Percentiles rank a stretch among this genome's conserved stretches.
These are phyloP conservation scores for Watsonalla cultraria DNA, from an alignment of 2,888 invertebrate species.

Conservation along the genomic window DNA sequence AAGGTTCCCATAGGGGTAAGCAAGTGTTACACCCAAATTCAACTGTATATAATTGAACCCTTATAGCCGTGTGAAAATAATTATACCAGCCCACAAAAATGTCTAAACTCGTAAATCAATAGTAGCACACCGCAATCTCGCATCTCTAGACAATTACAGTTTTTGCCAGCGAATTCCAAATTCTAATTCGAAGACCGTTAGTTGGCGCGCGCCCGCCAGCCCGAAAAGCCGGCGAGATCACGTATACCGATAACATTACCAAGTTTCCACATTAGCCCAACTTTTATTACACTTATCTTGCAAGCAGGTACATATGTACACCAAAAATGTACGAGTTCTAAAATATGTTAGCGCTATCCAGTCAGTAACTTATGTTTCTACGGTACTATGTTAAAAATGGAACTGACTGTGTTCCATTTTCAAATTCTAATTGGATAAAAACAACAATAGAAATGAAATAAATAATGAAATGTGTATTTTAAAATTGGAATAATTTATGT, in stretches of 20 bases:
- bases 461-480: constrained; percentile 12
- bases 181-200: constrained; percentile 53
- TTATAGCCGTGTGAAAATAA: too few relatives aligned
- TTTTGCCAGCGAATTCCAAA: constrained; percentile 37
- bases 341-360: constrained; percentile 7
- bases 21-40: too few relatives aligned
- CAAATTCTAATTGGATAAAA: too few relatives aligned
- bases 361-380: constrained; percentile 14
- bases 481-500: constrained; percentile 1
- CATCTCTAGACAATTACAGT: constrained; percentile 42
- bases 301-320: constrained; percentile 42
- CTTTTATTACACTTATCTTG: constrained; percentile 77
- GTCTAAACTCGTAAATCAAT: constrained; percentile 10
- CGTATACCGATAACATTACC: constrained; percentile 76
- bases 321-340: constrained; percentile 50
- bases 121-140: constrained; percentile 17
- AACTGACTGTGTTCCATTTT: background rate
- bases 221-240: constrained; percentile 71
- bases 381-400: background rate
- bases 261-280: constrained; percentile 73
- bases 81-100: background rate
- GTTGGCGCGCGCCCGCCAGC: constrained; percentile 43
- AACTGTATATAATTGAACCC: too few relatives aligned
- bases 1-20: too few relatives aligned
- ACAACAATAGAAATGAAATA: constrained; percentile 8